Evolutionary conservation across 2,113 vertebrate genomes (phyloP).

Genomic region (Bubo bubo): DNA sequence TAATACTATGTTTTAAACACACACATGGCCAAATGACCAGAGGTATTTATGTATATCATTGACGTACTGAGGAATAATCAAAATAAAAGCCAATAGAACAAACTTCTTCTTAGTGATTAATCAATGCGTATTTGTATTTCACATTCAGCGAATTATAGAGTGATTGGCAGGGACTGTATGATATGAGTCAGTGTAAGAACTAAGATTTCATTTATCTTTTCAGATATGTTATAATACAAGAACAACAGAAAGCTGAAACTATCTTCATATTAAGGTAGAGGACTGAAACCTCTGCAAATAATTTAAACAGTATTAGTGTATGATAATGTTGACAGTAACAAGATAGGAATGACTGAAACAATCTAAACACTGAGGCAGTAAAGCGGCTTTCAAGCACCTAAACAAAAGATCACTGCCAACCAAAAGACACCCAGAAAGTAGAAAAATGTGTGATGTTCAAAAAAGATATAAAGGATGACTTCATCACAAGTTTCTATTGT

Average conservation of each 20-base stretch:
- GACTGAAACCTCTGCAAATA: constrained; percentile 34
- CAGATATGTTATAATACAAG: neutral
- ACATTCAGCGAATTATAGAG: neutral
- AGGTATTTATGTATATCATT: neutral
- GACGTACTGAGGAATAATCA: neutral
- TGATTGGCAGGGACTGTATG: neutral
- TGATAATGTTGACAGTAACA: constrained; percentile 37
- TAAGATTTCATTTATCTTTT: constrained; percentile 5
- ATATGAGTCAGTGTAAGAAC: neutral
- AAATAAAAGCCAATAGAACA: neutral
- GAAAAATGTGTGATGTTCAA: constrained; percentile 31
- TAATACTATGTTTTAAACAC: neutral
- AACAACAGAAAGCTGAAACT: neutral
- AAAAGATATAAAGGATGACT: constrained; percentile 24
- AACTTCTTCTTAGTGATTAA: neutral
- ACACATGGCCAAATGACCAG: neutral
- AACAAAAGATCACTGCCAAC: constrained; percentile 38
- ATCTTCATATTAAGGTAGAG: neutral
- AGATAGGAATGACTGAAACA: constrained; percentile 44
- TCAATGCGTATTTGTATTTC: neutral
- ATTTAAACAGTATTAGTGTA: constrained; percentile 22
- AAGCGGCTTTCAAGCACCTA: constrained; percentile 48
- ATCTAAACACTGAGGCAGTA: constrained; percentile 34
- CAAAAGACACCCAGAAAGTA: constrained; percentile 30
- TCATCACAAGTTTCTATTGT: constrained; percentile 42